Base-by-base conservation (phyloP, 1,140 invertebrate genomes). In the Macrosteles quadrilineatus region DNA sequence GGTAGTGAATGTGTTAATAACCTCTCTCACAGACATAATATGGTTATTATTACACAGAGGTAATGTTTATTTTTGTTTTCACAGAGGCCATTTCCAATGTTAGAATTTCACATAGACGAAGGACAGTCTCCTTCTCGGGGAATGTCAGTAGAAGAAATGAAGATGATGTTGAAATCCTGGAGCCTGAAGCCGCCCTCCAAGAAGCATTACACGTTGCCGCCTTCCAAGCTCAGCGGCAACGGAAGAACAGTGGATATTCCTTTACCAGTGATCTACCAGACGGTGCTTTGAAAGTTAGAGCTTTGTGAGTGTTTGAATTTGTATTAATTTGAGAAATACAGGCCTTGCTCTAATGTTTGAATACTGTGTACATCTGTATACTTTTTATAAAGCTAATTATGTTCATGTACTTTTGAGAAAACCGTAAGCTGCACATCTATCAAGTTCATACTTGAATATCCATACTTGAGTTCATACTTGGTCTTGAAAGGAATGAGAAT, bases 221-320 rank as follows among this genome's bases (percentile, higher is more conserved):
- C 21, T 59, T 59, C 25, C 55, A 59, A 25, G 21, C 21, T 11
- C 55, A 59, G 9, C 2, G 55, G 2, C 21, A 30, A 4, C 2
- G 55, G 25, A 59, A 59, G 25, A 14, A 59, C 27, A 59, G 55
- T n/a, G 25, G 12, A 14, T 59, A 59, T 23, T 59, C 55, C 9
- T 59, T 59, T n/a, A 59, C 27, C 2, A 30, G 23, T 25, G 55
- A 59, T 29, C 25, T 59, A 29, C 55, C 55, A 59, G 55, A 59
- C 6, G 55, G 55, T 29, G 55, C 55, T 29, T 29, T 27, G 55
- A 59, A 59, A 59, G 55, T 59, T 2, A 59, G 21, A 29, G 25
- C 21, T 27, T 25, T 59, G 55, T 59, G 27, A 59, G 55, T 59
- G 6, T 59, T n/a, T n/a, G n/a, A n/a, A n/a, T n/a, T n/a, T n/a